These are phyloP conservation scores for Cottoperca gobio DNA, from an alignment of 2,797 vertebrate genomes.

Conservation along the genomic window DNA sequence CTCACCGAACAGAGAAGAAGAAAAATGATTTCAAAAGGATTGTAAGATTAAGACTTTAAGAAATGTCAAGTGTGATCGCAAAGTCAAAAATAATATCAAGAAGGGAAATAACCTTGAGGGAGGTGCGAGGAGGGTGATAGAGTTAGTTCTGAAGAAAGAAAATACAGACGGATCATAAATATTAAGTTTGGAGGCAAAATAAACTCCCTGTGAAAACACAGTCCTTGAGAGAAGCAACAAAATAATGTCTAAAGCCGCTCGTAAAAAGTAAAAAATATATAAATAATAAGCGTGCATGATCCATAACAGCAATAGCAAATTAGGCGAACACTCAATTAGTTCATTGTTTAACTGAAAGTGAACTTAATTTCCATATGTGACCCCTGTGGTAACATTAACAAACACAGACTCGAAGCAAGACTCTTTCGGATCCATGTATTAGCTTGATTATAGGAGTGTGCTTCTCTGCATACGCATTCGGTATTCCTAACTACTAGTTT, in stretches of 20 bases:
- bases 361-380: background rate
- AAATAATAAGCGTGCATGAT: background rate
- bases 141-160: slow-evolving; percentile 36
- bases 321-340: background rate
- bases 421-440: slow-evolving; percentile 37
- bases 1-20: slow-evolving; percentile 16
- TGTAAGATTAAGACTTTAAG: slow-evolving; percentile 21
- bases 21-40: slow-evolving; percentile 36
- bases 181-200: slow-evolving; percentile 26
- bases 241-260: slow-evolving; percentile 2
- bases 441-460: slow-evolving; percentile 31
- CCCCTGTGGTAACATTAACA: background rate
- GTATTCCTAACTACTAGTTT: slow-evolving; percentile 31
- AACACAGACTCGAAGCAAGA: slow-evolving; percentile 4
- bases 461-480: slow-evolving; percentile 35
- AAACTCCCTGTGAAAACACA: slow-evolving; percentile 19
- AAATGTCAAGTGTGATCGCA: background rate
- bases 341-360: slow-evolving; percentile 8
- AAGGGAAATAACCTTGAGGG: slow-evolving; percentile 12
- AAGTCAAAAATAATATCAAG: slow-evolving; percentile 29
- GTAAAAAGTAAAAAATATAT: background rate
- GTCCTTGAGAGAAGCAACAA: background rate
- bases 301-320: slow-evolving; percentile 1
- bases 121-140: background rate
- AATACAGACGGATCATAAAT: slow-evolving; percentile 42